Evolutionary conservation across 2,797 vertebrate genomes (phyloP).

Genomic region (Pangasius sanitwongsei): DNA sequence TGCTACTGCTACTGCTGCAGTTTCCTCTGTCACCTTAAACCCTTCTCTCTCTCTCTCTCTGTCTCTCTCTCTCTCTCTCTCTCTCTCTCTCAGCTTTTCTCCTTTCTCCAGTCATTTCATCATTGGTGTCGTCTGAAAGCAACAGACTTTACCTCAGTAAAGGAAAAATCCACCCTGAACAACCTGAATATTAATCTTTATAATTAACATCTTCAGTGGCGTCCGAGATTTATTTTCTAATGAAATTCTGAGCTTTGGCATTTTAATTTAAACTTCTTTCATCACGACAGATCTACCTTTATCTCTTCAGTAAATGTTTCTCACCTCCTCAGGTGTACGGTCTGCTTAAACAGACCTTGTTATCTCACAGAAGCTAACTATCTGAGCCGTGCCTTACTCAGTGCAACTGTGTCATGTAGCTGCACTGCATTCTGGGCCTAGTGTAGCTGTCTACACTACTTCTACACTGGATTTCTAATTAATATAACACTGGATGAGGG

Average conservation of each 20-base stretch:
- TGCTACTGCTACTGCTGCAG: not conserved
- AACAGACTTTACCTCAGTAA: not conserved
- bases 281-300: not conserved
- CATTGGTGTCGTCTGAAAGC: not conserved
- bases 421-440: not conserved
- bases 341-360: not conserved
- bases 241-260: too few species aligned
- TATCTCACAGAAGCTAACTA: not conserved
- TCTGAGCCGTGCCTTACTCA: not conserved
- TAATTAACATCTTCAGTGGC: not conserved
- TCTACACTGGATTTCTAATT: not conserved
- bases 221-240: not conserved
- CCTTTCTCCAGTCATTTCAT: not conserved
- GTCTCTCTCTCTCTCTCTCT: not conserved
- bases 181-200: not conserved
- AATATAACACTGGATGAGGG: not conserved
- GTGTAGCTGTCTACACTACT: not conserved
- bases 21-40: constrained; percentile 30
- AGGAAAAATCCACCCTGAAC: not conserved
- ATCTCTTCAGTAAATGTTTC: not conserved
- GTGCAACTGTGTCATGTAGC: not conserved
- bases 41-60: constrained; percentile 38
- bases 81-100: not conserved
- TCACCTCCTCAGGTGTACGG: not conserved
- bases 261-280: not conserved